phyloP scores from a whole-genome alignment of 2,113 vertebrate genomes.

The Aphelocoma coerulescens region DNA sequence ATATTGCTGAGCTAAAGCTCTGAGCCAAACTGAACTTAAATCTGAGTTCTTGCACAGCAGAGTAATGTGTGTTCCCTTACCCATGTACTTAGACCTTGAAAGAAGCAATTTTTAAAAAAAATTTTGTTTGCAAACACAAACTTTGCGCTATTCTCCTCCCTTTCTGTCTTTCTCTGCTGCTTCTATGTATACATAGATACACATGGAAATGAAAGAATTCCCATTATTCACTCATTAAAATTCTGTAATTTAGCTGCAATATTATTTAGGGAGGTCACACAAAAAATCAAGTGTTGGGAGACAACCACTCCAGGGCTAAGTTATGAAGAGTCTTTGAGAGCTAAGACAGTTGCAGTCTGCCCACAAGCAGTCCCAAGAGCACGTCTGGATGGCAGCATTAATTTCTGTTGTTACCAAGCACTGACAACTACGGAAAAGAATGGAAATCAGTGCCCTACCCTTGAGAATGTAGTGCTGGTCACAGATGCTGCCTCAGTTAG shows the following conservation, averaged over 20 bases:
- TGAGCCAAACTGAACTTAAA: not conserved
- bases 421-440: not conserved
- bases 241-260: conserved; percentile 24
- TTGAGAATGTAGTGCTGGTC: not conserved
- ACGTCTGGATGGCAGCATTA: not conserved
- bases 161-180: not conserved
- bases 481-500: not conserved
- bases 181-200: accelerated
- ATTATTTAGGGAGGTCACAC: conserved; percentile 3
- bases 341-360: not conserved
- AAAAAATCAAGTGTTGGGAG: conserved; percentile 9
- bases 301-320: not conserved
- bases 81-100: not conserved
- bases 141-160: not conserved
- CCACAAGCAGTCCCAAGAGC: not conserved
- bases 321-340: conserved; percentile 7
- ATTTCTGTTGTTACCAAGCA: not conserved
- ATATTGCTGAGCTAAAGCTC: not conserved
- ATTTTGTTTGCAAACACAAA: not conserved
- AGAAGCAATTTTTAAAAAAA: not conserved
- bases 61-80: not conserved
- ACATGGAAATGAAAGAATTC: not conserved
- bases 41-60: not conserved
- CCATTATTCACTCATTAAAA: not conserved
- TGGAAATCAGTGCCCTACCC: not conserved